Evolutionary conservation across 2,797 vertebrate genomes (phyloP), one percentile per base, ranked within the genome.

Genomic region (Hydrocynus forskahlii): DNA sequence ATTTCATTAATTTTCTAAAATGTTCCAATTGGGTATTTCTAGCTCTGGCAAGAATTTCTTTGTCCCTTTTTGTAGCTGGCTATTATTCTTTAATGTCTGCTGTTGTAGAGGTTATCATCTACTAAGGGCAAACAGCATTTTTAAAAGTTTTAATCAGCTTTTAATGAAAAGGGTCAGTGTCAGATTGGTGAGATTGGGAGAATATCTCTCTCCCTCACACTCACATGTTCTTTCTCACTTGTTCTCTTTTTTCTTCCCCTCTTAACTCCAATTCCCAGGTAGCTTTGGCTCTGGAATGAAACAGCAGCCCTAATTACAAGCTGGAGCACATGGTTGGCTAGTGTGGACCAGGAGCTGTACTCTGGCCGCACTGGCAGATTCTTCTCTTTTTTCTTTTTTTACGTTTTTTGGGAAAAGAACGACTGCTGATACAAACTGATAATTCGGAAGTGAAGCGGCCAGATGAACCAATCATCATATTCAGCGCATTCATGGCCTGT

Each of bases 1-100:
- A 94, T 94, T 94, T 94, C 93, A 95, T 95, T 95, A 93, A 95
- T 95, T 95, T 95, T 95, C 92, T 93, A 94, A 95, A 95, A 95
- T 94, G 93, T 93, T 94, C 91, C 93, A 93, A 93, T 93, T 92
- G 92, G 91, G 91, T 90, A 90, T 92, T 89, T 92, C 89, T 90
- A 89, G 89, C 90, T 89, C 84, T 86, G 66, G 89, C 63, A 89
- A 88, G 87, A 86, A 54, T 76, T 85, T 91, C 91, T 93, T 93
- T 93, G 93, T 93, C 90, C 93, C 68, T 92, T 92, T 93, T 93
- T 94, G 92, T 92, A 92, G 91, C 91, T 85, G 74, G 83, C 91
- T 91, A 91, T 93, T 94, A 92, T 93, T 94, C 93, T 95, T 94
- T 95, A 89, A 94, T 94, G 92, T 90, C 91, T 91, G 86, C 89